Evolutionary conservation across 2,797 vertebrate species (phyloP), one percentile per base, ranked within the genome.

Genomic region (Lindbergichthys nudifrons): DNA sequence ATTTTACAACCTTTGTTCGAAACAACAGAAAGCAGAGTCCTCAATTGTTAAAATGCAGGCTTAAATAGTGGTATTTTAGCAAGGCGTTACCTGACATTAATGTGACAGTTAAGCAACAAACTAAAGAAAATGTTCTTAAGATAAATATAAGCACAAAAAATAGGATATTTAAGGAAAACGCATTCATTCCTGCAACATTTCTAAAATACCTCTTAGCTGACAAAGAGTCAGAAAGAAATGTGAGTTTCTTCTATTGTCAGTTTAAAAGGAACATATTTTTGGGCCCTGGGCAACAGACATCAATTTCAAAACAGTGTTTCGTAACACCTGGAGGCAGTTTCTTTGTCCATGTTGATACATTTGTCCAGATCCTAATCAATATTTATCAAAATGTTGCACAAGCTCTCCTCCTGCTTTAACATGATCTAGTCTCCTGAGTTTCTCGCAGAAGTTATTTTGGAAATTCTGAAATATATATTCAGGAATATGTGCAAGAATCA

Each of bases 311-410:
- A 19, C 30, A 5, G 50, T 67, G 60, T 59, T 64, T 11, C 36
- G 30, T 19, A 68, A 14, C 52, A 56, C 19, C 56, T 18, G 21
- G 19, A 70, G 12, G 43, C 52, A 39, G 58, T 21, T 54, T 52
- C 60, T 70, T 46, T 70, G 60, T 77, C 30, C 74, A 73, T 45
- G 43, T 19, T 11, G 65, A 56, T 32, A 48, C 53, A 41, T 77
- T 54, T 77, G 53, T 52, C 19, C 70, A 53, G 70, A 59, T 59
- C 41, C 67, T 32, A 68, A 79, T 82, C 76, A 10, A 75, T 75
- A 75, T 68, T 45, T 68, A 30, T 69, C 2, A 0, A 59, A 66
- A 18, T 58, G 61, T 58, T 78, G 57, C 70, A 74, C 71, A 64
- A 67, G 43, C 59, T 39, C 54, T 42, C 9, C 60, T 72, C 10